Evolutionary conservation across 1,140 invertebrate genomes (phyloP), one percentile per base, ranked within the genome.

Genomic region (Drosophila prosaltans): DNA sequence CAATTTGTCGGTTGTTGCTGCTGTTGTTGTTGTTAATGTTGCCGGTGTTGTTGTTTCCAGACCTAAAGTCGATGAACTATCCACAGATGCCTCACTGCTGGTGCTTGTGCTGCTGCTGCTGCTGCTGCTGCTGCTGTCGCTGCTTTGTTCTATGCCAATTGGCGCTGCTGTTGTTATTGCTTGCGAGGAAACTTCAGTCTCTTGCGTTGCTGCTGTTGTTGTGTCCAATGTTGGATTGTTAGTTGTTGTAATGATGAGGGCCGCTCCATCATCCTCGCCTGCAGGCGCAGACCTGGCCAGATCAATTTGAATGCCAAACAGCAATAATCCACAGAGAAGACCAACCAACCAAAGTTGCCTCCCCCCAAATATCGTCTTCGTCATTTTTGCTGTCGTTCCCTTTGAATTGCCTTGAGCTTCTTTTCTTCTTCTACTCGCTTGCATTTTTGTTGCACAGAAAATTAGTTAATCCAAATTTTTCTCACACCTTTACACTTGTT

Each of bases 271-370:
- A 81, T 88, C 83, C 70, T 80, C 80, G 84, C 83, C 84, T 84
- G 80, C 84, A 80, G 84, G 84, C 80, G 80, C 85, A 81, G 84
- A 89, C 84, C 81, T 74, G 48, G 80, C 84, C 28, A 69, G 78
- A 72, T 89, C 80, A 74, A 89, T 89, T 89, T 89, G 84, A 89
- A 89, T 89, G 84, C 78, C 84, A 83, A 89, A 69, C 78, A 89
- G 65, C 78, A 89, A 69, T 69, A 89, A 77, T 80, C 80, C 84
- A 65, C 81, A 89, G 71, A 89, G 68, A 65, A 89, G 68, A 65
- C 67, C 78, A 61, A 72, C 74, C 69, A 89, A 43, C 45, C 75
- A 89, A 65, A 89, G 68, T 74, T 67, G 76, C 24, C 79, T 88
- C 69, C 80, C 80, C 69, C 80, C 80, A 64, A 72, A 63, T 43